Evolutionary conservation across 1,140 invertebrate genomes (phyloP).

Genomic region (Globodera rostochiensis): DNA sequence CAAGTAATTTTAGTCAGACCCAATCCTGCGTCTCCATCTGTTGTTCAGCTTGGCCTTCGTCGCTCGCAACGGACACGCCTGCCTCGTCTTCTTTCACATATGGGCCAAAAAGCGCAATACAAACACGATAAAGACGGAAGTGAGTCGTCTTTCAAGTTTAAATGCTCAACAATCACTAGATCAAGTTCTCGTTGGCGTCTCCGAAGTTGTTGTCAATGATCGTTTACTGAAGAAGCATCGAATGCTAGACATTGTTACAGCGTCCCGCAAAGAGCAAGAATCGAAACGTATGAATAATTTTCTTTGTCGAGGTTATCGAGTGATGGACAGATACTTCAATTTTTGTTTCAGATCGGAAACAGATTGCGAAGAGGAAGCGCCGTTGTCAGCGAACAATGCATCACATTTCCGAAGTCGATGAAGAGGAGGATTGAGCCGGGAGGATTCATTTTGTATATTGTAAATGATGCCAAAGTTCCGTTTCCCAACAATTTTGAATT

Average conservation of each 20-base stretch:
- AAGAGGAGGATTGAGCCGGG: neutral
- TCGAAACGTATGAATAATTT: conserved; percentile 17
- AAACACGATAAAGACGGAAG: conserved; percentile 29
- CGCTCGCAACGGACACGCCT: conserved; percentile 28
- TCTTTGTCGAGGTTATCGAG: neutral
- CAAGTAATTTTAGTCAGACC: conserved; percentile 14
- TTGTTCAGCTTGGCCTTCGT: conserved; percentile 20
- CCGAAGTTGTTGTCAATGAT: conserved; percentile 21
- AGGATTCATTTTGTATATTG: no score
- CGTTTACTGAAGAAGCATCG: conserved; percentile 15
- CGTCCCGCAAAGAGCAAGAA: conserved; percentile 22
- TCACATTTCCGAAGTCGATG: neutral
- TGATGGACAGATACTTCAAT: neutral
- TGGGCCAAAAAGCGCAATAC: conserved; percentile 25
- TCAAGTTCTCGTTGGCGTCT: conserved; percentile 26
- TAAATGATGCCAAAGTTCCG: no score
- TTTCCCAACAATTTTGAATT: neutral
- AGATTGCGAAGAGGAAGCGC: conserved; percentile 2
- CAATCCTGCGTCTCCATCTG: conserved; percentile 29
- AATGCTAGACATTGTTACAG: neutral
- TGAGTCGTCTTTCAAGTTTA: neutral
- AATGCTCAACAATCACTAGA: conserved; percentile 10
- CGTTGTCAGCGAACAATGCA: neutral
- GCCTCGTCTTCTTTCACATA: conserved; percentile 16
- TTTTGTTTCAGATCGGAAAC: conserved; percentile 1